phyloP scores from a whole-genome alignment of 53 echinoderm and acorn worm genomes.

The Arbacia lixula region DNA sequence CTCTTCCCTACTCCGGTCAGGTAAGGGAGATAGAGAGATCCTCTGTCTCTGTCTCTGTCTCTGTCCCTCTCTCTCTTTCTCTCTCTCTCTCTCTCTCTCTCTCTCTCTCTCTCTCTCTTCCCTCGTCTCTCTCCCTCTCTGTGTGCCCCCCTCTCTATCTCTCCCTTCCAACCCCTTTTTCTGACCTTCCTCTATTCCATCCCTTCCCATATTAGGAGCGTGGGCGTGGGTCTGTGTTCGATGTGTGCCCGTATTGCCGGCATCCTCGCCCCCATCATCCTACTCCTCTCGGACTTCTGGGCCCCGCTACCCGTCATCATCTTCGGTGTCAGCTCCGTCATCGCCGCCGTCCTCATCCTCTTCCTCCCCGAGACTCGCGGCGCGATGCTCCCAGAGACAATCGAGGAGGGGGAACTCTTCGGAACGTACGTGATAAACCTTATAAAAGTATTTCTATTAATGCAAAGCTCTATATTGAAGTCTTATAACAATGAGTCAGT shows the following conservation, averaged over 20 bases:
- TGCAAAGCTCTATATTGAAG: too few species aligned
- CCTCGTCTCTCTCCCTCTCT: too few species aligned
- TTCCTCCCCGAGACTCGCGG: slow-evolving; percentile 69
- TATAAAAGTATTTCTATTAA: too few species aligned
- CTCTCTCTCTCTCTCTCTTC: too few species aligned
- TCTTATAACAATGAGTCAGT: too few species aligned
- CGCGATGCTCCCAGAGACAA: slow-evolving; percentile 60
- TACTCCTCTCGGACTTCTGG: slow-evolving; percentile 63
- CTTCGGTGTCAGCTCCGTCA: slow-evolving; percentile 58
- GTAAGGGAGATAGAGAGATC: slow-evolving; percentile 35
- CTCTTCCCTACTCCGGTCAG: slow-evolving; percentile 74
- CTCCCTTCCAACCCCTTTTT: too few species aligned
- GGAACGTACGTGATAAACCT: slow-evolving; percentile 35
- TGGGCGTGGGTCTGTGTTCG: slow-evolving; percentile 70
- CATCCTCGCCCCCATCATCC: slow-evolving; percentile 55
- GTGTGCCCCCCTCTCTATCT: too few species aligned
- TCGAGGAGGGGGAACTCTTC: slow-evolving; percentile 72
- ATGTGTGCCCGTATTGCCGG: slow-evolving; percentile 73
- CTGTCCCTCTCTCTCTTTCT: too few species aligned
- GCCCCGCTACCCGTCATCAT: slow-evolving; percentile 60
- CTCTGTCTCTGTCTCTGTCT: too few species aligned
- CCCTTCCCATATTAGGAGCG: too few species aligned
- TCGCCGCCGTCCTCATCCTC: slow-evolving; percentile 52
- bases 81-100: too few species aligned
- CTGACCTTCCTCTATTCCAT: too few species aligned